A percentile compares a stretch with the other conserved stretches of the same genome.
These are phyloP conservation scores for Mallotus villosus DNA, from an alignment of 2,797 vertebrate genomes.

Conservation along the genomic window DNA sequence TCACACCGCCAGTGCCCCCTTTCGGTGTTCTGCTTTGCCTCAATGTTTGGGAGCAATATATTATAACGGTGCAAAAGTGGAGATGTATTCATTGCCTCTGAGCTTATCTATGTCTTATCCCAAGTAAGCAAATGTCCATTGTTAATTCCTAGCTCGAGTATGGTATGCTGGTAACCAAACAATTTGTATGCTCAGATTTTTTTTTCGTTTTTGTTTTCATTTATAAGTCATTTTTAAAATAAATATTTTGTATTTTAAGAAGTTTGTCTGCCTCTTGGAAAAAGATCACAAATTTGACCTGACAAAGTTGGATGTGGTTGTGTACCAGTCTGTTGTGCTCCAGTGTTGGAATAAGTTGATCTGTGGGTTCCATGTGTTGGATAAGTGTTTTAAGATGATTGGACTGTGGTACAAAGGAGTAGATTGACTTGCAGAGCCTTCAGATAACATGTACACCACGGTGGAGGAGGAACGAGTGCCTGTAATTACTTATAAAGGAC, in stretches of 20 bases:
- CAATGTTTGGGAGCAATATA: conserved; percentile 56
- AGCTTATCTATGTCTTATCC: conserved; percentile 54
- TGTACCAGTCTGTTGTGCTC: conserved; percentile 5
- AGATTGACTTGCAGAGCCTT: neutral
- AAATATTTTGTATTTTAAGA: conserved; percentile 81
- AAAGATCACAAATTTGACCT: conserved; percentile 20
- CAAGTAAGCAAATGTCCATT: conserved; percentile 59
- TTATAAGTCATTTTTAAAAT: conserved; percentile 75
- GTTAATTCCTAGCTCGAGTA: conserved; percentile 72
- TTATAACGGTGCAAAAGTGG: conserved; percentile 48
- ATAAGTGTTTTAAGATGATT: conserved; percentile 1
- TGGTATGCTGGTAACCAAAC: conserved; percentile 74
- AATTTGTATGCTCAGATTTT: conserved; percentile 72
- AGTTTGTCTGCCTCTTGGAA: conserved; percentile 63
- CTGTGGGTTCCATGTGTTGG: conserved; percentile 16
- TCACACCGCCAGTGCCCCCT: conserved; percentile 65
- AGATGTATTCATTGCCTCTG: conserved; percentile 41
- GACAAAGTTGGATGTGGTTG: conserved; percentile 14
- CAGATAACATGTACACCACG: neutral
- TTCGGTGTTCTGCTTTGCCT: conserved; percentile 59
- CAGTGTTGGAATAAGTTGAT: conserved; percentile 3
- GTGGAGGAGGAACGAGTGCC: neutral
- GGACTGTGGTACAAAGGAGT: conserved; percentile 10
- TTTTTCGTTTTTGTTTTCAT: conserved; percentile 54
- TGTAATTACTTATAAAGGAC: neutral